These are phyloP conservation scores for Ricordea florida DNA, from an alignment of 92 coral and sea anemone species.

Conservation along the genomic window DNA sequence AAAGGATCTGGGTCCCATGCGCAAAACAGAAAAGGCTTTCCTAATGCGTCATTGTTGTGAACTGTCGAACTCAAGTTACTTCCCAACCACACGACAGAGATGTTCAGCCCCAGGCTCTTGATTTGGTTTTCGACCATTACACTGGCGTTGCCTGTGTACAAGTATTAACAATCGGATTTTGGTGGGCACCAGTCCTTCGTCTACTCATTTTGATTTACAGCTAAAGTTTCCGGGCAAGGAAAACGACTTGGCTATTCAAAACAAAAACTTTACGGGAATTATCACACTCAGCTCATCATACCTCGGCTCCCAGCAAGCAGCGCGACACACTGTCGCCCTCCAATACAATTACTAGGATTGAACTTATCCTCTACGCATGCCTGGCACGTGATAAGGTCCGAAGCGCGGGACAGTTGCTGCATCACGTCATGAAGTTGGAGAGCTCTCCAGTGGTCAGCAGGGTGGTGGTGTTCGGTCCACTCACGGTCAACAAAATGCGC, in stretches of 20 bases:
- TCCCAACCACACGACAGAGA: conserved; percentile 61
- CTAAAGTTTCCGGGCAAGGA: background rate
- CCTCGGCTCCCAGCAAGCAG: conserved; percentile 56
- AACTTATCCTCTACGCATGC: conserved; percentile 56
- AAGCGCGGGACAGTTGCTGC: conserved; percentile 24
- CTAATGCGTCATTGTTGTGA: conserved; percentile 25
- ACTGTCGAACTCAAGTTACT: conserved; percentile 1
- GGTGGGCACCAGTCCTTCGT: too few species aligned
- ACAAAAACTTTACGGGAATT: too few species aligned
- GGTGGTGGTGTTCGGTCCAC: conserved; percentile 56
- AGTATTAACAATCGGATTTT: background rate
- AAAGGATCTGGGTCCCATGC: conserved; percentile 55
- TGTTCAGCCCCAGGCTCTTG: conserved; percentile 33
- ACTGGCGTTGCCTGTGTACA: conserved; percentile 13
- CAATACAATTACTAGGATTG: conserved; percentile 52
- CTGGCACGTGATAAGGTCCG: conserved; percentile 33
- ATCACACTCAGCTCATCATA: too few species aligned
- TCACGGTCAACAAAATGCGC: conserved; percentile 27
- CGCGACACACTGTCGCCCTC: conserved; percentile 38
- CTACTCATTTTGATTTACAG: too few species aligned
- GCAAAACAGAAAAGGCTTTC: conserved; percentile 56
- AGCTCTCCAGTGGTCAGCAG: conserved; percentile 74
- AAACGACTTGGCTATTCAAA: too few species aligned
- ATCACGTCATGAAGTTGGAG: conserved; percentile 32
- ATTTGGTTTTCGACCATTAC: conserved; percentile 44